phyloP scores from a whole-genome alignment of 2,888 invertebrate genomes.

The Cantharis rustica region DNA sequence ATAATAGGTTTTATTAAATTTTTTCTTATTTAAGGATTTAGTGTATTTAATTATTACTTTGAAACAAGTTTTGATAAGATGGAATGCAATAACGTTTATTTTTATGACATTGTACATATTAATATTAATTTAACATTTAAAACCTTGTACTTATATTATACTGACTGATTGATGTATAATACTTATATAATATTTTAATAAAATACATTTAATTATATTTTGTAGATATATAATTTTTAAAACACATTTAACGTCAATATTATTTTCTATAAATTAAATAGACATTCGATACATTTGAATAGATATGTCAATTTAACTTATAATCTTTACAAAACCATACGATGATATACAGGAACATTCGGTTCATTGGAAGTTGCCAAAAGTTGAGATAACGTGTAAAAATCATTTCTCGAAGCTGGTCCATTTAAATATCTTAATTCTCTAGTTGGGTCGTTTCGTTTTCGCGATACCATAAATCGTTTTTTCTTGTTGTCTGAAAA shows the following conservation, averaged over 20 bases:
- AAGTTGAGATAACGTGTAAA: conserved; percentile 65
- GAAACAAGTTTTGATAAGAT: conserved; percentile 11
- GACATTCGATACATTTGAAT: conserved; percentile 9
- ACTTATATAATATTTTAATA: conserved; percentile 34
- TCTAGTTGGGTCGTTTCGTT: conserved; percentile 55
- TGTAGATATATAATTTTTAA: conserved; percentile 17
- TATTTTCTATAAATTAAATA: conserved; percentile 11
- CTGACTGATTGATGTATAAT: conserved; percentile 46
- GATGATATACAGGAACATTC: conserved; percentile 64
- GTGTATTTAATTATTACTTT: not conserved
- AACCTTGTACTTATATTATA: conserved; percentile 44
- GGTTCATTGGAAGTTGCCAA: conserved; percentile 59
- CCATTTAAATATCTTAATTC: conserved; percentile 52
- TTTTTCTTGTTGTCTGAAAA: conserved; percentile 53
- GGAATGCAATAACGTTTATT: conserved; percentile 29
- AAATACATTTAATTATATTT: conserved; percentile 35
- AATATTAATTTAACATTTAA: conserved; percentile 19
- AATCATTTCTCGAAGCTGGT: conserved; percentile 57
- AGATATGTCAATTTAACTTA: conserved; percentile 18
- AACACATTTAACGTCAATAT: conserved; percentile 27
- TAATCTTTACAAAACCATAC: conserved; percentile 62
- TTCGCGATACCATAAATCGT: conserved; percentile 67
- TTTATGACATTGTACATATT: conserved; percentile 8
- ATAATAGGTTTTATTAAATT: not conserved
- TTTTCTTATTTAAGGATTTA: not conserved